Base-by-base conservation (phyloP, 2,113 vertebrate species). In the Eupsittula cactorum region DNA sequence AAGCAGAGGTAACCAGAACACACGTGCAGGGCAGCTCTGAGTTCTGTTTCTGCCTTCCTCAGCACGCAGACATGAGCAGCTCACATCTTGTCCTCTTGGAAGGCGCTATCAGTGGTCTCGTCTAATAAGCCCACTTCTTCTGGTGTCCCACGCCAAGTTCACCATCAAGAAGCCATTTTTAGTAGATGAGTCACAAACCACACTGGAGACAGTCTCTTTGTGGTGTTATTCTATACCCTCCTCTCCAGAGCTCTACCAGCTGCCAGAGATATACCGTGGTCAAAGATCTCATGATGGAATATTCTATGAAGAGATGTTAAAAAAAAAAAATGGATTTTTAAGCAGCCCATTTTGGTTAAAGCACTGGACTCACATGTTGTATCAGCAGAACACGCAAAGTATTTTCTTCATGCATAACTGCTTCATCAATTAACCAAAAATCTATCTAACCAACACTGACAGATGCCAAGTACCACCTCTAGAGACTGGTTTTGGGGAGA, bases 261-360 rank as follows among this genome's bases (percentile, higher is more conserved):
- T 94, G 94, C 90, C 88, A 87, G 67, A 92, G 50, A 88, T 53
- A 80, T 46, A 70, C 82, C 13, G 86, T 2, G 64, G 88, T 35
- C 84, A 52, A 64, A 93, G 86, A 57, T 39, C 85, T 97, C 97
- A 97, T 0, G 83, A 95, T 4, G 95, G 87, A 74, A 64, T 95
- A 80, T 57, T 96, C 98, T 98, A 35, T 52, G 82, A 90, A 80
- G 76, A 92, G 47, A 97, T 53, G 63, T n/a, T 21, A 19, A 59
- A 77, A 24, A 7, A 28, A 17, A 35, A 20, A 7, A 27, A 59
- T 0, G 2, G 23, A 4, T 47, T 85, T 82, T 55, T 6, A 82
- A 86, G 39, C 0, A 10, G 23, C 9, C 4, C 1, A 2, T 8
- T 76, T 82, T 13, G 20, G n/a, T 49, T 64, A 7, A 16, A 76